These are phyloP conservation scores for Drosophila nannoptera DNA, from an alignment of 1,140 invertebrate species.

Conservation along the genomic window DNA sequence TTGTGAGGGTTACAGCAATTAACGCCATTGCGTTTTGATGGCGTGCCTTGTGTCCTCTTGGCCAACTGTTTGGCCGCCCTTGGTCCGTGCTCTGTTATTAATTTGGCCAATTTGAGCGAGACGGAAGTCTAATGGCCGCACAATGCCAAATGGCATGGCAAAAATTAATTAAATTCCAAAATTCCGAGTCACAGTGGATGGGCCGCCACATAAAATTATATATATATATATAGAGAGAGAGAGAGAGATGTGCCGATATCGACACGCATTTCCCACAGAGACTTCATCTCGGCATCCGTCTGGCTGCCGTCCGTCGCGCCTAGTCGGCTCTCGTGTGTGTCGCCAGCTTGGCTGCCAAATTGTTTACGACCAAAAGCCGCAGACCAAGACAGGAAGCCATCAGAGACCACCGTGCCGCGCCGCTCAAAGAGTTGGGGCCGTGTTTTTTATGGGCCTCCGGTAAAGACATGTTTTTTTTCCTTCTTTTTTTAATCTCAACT, in stretches of 20 bases:
- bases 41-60: slow-evolving; percentile 46
- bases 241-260: slow-evolving; percentile 3
- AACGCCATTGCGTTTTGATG: slow-evolving; percentile 52
- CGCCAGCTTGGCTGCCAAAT: slow-evolving; percentile 61
- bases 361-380: slow-evolving; percentile 51
- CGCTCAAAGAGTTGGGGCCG: slow-evolving; percentile 35
- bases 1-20: slow-evolving; percentile 55
- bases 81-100: slow-evolving; percentile 56
- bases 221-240: background rate
- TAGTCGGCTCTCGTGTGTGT: slow-evolving; percentile 16
- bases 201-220: slow-evolving; percentile 2
- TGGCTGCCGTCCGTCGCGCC: background rate
- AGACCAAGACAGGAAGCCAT: slow-evolving; percentile 59
- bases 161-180: slow-evolving; percentile 65
- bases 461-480: slow-evolving; percentile 23
- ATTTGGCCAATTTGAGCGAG: slow-evolving; percentile 63
- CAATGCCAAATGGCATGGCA: slow-evolving; percentile 41
- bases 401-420: slow-evolving; percentile 25
- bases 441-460: slow-evolving; percentile 37
- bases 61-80: slow-evolving; percentile 31
- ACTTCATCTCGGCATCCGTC: slow-evolving; percentile 5
- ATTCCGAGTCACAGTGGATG: background rate
- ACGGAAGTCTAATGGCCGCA: slow-evolving; percentile 53
- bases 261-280: slow-evolving; percentile 50
- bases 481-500: slow-evolving; percentile 11